phyloP scores from a whole-genome alignment of 2,113 vertebrate genomes.

The Podarcis raffonei region DNA sequence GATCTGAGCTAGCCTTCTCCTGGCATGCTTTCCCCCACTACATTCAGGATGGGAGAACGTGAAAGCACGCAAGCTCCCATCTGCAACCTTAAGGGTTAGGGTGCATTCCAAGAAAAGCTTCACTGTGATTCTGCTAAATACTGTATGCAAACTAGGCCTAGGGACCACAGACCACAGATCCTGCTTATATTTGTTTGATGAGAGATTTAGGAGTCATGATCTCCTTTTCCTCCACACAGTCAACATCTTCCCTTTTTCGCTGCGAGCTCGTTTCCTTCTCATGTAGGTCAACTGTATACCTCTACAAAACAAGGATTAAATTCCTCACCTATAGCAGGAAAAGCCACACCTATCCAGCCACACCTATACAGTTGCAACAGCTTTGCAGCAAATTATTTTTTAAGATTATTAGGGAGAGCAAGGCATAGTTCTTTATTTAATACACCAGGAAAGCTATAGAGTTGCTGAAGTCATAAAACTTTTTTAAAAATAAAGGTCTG shows the following conservation, averaged over 20 bases:
- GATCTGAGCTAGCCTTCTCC: background rate
- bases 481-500: too few relatives aligned
- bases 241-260: background rate
- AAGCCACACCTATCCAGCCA: background rate
- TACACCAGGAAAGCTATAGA: background rate
- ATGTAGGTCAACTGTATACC: background rate
- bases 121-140: background rate
- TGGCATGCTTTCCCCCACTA: background rate
- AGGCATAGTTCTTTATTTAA: background rate
- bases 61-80: too few relatives aligned
- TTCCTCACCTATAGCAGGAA: background rate
- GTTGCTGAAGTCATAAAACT: background rate
- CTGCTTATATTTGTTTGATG: background rate
- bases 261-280: background rate
- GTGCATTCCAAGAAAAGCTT: background rate
- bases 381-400: background rate
- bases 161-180: background rate
- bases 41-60: background rate
- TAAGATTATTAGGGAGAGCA: background rate
- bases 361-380: background rate
- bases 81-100: background rate
- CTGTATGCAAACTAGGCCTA: background rate
- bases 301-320: background rate
- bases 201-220: background rate
- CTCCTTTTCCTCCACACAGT: background rate